phyloP scores from a whole-genome alignment of 1,140 invertebrate species.

The Subanguina moxae region DNA sequence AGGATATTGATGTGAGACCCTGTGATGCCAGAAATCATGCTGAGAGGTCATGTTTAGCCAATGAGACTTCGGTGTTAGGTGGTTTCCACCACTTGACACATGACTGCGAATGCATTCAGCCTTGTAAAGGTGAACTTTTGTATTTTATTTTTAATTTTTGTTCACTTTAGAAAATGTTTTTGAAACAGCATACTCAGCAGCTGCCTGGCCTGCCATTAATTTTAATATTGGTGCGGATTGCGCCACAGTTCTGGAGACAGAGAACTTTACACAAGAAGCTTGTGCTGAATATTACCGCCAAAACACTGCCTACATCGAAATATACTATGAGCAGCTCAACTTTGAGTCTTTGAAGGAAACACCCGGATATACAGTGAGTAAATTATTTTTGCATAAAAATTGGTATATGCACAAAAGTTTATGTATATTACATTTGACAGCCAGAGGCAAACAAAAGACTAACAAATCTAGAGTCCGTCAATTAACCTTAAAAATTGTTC shows the following conservation, averaged over 20 bases:
- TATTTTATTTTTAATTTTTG: background rate
- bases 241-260: conserved; percentile 24
- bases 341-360: conserved; percentile 58
- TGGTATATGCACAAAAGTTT: background rate
- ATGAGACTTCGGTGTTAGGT: conserved; percentile 50
- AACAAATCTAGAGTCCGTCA: too few relatives aligned
- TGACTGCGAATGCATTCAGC: conserved; percentile 37
- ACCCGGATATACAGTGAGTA: conserved; percentile 55
- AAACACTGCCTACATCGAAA: conserved; percentile 59
- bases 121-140: background rate
- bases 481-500: too few relatives aligned
- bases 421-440: background rate
- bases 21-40: conserved; percentile 47
- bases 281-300: conserved; percentile 44
- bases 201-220: conserved; percentile 57
- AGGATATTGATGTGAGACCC: conserved; percentile 39
- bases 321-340: conserved; percentile 59
- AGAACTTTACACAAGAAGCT: conserved; percentile 37
- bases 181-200: conserved; percentile 59
- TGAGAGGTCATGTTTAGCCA: conserved; percentile 50
- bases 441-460: too few relatives aligned
- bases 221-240: conserved; percentile 58
- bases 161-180: conserved; percentile 54
- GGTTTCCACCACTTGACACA: conserved; percentile 58
- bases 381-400: background rate